A percentile compares a stretch with the other conserved stretches of the same genome.
Evolutionary conservation across 2,797 vertebrate species (phyloP).

Genomic region (Darevskia mixta): DNA sequence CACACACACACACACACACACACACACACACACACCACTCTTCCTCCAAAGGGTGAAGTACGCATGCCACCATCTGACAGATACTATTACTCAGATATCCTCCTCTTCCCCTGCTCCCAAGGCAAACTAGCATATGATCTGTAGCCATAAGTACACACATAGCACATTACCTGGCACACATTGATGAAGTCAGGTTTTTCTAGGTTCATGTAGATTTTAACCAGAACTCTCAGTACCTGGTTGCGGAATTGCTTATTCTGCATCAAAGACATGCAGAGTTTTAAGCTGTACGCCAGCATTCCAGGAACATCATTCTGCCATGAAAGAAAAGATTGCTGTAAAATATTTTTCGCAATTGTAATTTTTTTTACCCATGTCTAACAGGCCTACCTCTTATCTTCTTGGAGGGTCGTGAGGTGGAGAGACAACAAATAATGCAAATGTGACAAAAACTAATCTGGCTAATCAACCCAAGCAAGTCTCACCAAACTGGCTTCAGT

Average conservation of each 20-base stretch:
- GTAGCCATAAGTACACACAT: not conserved
- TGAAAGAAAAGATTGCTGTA: not conserved
- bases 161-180: constrained; percentile 91
- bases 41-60: not conserved
- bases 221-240: constrained; percentile 93
- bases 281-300: constrained; percentile 96
- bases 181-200: constrained; percentile 99
- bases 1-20: too few species aligned
- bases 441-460: not conserved
- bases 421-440: not conserved
- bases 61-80: not conserved
- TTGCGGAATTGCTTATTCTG: constrained; percentile 99
- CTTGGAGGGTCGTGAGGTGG: not conserved
- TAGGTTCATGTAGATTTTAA: constrained; percentile 99
- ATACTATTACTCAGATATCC: not conserved
- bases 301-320: constrained; percentile 94
- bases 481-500: not conserved
- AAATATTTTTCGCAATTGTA: not conserved
- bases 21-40: too few species aligned
- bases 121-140: not conserved
- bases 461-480: not conserved
- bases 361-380: not conserved
- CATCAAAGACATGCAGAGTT: constrained; percentile 99
- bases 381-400: not conserved
- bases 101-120: too few species aligned